Evolutionary conservation across 1,140 invertebrate species (phyloP).

Genomic region (Cydia pomonella): DNA sequence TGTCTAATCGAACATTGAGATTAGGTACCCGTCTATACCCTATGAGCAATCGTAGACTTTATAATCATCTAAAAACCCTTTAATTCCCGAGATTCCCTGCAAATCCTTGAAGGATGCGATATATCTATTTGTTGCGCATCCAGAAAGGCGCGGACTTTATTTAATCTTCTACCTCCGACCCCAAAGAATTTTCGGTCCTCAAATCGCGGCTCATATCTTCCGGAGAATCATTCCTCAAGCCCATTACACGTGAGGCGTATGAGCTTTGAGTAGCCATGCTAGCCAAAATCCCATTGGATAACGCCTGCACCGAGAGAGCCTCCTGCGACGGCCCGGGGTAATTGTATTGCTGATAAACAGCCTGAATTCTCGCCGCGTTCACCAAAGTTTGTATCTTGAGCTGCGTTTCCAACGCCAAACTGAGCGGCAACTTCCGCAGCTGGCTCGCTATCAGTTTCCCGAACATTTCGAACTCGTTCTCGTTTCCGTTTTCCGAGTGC

Average conservation of each 20-base stretch:
- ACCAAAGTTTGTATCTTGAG: slow-evolving; percentile 76
- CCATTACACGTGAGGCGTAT: slow-evolving; percentile 57
- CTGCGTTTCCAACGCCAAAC: slow-evolving; percentile 73
- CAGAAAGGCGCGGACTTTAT: background rate
- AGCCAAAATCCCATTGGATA: slow-evolving; percentile 72
- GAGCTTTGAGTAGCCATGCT: slow-evolving; percentile 69
- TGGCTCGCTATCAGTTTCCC: slow-evolving; percentile 76
- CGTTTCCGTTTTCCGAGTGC: slow-evolving; percentile 70
- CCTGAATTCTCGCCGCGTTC: slow-evolving; percentile 74
- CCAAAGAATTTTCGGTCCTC: slow-evolving; percentile 65
- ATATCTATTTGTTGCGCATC: slow-evolving; percentile 1
- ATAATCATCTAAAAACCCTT: slow-evolving; percentile 7
- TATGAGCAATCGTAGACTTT: slow-evolving; percentile 4
- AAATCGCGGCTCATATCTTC: slow-evolving; percentile 65
- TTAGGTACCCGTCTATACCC: slow-evolving; percentile 5
- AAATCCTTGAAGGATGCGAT: background rate
- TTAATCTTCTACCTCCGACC: slow-evolving; percentile 69
- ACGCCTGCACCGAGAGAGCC: slow-evolving; percentile 68
- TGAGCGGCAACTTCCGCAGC: slow-evolving; percentile 70
- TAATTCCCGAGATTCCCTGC: background rate
- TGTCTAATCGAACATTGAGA: slow-evolving; percentile 2
- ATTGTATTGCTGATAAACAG: slow-evolving; percentile 75
- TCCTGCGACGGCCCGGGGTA: slow-evolving; percentile 74
- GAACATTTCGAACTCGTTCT: slow-evolving; percentile 78
- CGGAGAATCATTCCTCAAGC: slow-evolving; percentile 64